phyloP scores from a whole-genome alignment of 2,888 invertebrate genomes.

The Sycophila texana region DNA sequence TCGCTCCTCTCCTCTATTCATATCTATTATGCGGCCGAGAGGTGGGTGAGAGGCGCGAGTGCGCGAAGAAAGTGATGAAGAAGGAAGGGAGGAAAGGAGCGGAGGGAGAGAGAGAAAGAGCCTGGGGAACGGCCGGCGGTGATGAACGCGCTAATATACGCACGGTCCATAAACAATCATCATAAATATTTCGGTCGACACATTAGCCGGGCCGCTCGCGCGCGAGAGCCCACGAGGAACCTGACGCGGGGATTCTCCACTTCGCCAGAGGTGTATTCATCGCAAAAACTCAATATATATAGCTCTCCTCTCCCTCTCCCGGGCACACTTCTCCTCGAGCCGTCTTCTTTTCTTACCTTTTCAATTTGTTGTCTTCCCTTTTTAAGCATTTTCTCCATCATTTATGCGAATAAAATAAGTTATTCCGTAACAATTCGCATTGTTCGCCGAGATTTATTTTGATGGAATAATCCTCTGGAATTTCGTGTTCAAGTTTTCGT shows the following conservation, averaged over 20 bases:
- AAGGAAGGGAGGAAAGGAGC: conserved; percentile 14
- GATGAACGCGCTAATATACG: conserved; percentile 72
- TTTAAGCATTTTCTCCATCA: not conserved
- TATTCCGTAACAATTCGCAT: too few species aligned
- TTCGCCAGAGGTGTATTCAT: conserved; percentile 14
- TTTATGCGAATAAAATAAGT: too few species aligned
- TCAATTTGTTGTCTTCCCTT: not conserved
- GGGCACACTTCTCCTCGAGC: not conserved
- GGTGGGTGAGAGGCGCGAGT: not conserved
- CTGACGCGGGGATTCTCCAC: not conserved
- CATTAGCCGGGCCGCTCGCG: conserved; percentile 67
- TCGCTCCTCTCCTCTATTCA: conserved; percentile 34
- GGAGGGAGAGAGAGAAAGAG: conserved; percentile 36
- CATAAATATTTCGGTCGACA: conserved; percentile 74
- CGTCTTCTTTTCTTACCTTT: conserved; percentile 3
- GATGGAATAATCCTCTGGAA: too few species aligned
- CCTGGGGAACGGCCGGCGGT: conserved; percentile 52
- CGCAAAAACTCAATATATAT: conserved; percentile 41
- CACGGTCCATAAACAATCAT: conserved; percentile 74
- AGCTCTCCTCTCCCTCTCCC: not conserved
- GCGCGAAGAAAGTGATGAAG: conserved; percentile 20
- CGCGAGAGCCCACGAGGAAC: conserved; percentile 33
- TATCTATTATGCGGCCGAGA: conserved; percentile 39
- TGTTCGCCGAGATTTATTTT: too few species aligned
- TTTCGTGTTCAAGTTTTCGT: too few species aligned